Evolutionary conservation across 2,888 invertebrate genomes (phyloP).

Genomic region (Ichneumoninae sp.): DNA sequence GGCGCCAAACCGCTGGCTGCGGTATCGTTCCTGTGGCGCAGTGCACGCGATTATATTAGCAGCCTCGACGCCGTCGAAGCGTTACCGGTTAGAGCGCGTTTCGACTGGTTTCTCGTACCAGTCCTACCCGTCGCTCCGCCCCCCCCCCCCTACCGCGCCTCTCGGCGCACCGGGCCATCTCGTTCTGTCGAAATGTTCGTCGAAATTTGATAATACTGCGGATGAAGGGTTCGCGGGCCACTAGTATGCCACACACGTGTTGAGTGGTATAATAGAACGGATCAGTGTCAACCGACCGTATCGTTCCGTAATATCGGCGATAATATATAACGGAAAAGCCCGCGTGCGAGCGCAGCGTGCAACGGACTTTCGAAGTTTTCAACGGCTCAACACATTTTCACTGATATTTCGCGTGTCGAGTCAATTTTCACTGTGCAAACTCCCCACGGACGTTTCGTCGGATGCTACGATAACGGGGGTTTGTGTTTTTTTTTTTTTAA

Average conservation of each 20-base stretch:
- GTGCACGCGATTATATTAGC: not conserved
- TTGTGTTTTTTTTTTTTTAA: not conserved
- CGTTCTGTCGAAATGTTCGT: slow-evolving; percentile 1
- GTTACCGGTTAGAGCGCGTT: not conserved
- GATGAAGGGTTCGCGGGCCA: not conserved
- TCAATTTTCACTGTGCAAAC: no score
- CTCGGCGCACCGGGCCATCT: not conserved
- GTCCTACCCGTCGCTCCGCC: not conserved
- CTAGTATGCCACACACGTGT: not conserved
- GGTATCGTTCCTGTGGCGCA: not conserved
- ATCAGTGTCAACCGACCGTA: not conserved
- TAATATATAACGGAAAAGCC: not conserved
- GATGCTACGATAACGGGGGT: no score
- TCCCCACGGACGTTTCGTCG: no score
- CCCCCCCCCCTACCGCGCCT: no score
- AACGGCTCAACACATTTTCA: not conserved
- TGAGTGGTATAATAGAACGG: not conserved
- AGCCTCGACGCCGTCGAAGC: not conserved
- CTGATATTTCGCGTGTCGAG: no score
- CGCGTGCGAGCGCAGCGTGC: not conserved
- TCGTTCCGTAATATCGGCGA: not conserved
- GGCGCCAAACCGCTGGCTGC: not conserved
- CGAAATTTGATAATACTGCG: slow-evolving; percentile 12
- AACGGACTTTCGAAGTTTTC: not conserved
- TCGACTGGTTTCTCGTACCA: not conserved